Conservation (phyloP, 53 echinoderm and acorn worm species). For the Crossaster papposus region DNA sequence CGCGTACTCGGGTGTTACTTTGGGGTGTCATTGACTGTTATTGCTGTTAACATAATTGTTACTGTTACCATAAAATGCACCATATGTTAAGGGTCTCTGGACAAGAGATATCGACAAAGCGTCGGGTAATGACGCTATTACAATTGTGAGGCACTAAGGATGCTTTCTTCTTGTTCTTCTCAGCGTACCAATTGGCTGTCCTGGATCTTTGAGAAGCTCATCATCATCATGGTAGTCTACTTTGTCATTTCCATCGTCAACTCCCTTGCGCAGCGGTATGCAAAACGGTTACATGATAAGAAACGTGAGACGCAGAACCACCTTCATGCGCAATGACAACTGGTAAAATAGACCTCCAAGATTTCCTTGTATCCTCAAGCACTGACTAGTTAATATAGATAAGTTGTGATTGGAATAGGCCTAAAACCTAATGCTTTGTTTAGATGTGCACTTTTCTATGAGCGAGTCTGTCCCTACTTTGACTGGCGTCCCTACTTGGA, state of each 20-base stretch:
- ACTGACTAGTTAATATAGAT: not conserved
- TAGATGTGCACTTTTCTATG: no score
- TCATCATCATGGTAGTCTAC: conserved; percentile 92
- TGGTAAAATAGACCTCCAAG: not conserved
- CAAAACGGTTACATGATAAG: conserved; percentile 81
- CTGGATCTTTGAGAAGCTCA: conserved; percentile 93
- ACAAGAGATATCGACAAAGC: no score
- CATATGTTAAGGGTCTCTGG: no score
- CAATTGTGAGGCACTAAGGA: not conserved
- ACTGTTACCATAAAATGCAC: no score
- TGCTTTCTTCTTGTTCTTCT: not conserved
- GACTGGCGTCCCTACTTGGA: no score
- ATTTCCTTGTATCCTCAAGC: not conserved
- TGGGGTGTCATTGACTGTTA: no score
- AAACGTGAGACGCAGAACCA: conserved; percentile 39
- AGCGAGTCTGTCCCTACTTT: no score
- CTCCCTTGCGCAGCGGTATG: conserved; percentile 91
- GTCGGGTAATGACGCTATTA: no score
- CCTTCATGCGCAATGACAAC: conserved; percentile 11
- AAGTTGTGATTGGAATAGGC: not conserved
- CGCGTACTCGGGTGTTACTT: no score
- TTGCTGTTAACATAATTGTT: no score
- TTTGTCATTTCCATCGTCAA: conserved; percentile 92
- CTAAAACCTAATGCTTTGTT: no score
- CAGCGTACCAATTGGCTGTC: conserved; percentile 85